Conservation (phyloP, 2,113 vertebrate species). For the Chloropsis cyanopogon region DNA sequence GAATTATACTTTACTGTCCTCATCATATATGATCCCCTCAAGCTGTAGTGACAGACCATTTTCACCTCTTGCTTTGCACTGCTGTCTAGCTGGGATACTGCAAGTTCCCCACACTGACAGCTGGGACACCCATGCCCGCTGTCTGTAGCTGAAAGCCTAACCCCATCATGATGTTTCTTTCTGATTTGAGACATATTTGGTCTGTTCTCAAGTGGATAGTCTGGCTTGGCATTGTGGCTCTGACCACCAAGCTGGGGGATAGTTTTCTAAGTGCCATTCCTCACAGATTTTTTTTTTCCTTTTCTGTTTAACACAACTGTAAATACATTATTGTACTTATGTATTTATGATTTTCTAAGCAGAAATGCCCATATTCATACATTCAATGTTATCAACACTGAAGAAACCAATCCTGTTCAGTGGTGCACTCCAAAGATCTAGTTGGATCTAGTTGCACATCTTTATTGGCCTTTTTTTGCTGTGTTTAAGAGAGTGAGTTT, state of each 20-base stretch:
- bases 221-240: background rate
- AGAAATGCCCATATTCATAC: background rate
- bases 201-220: background rate
- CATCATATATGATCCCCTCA: no score
- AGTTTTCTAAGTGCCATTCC: background rate
- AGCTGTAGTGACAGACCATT: background rate
- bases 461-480: background rate
- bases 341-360: background rate
- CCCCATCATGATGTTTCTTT: fast-evolving
- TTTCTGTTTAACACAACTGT: background rate
- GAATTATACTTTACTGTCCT: background rate
- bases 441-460: background rate
- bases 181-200: background rate
- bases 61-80: background rate
- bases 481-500: background rate
- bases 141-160: background rate
- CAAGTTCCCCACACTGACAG: background rate
- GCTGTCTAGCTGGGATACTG: background rate
- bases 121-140: background rate
- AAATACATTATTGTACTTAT: background rate
- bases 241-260: background rate
- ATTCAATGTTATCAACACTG: background rate
- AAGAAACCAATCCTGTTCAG: background rate
- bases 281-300: background rate
- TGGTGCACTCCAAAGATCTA: background rate